A percentile compares a stretch with the other conserved stretches of the same genome.
These are phyloP conservation scores for Anisognathus igniventris DNA, from an alignment of 2,797 vertebrate genomes.

Conservation along the genomic window DNA sequence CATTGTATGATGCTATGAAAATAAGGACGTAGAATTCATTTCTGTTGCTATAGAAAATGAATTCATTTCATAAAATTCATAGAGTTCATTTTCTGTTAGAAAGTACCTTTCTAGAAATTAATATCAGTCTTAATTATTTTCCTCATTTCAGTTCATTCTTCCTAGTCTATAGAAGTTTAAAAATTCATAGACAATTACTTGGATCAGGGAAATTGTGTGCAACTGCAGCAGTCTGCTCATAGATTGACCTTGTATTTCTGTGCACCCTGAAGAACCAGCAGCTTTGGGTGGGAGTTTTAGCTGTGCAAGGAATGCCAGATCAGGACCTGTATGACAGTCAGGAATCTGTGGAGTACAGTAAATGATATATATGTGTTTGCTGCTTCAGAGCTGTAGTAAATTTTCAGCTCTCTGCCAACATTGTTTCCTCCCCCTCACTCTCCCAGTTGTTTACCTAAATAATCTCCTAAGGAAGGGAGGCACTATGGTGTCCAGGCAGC, in stretches of 20 bases:
- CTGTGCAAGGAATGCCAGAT: conserved; percentile 24
- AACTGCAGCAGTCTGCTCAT: background rate
- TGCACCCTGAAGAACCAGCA: background rate
- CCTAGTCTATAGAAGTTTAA: background rate
- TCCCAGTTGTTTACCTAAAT: conserved; percentile 50
- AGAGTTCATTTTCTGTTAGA: background rate
- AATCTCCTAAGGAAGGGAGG: background rate
- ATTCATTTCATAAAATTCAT: background rate
- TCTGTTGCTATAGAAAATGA: background rate
- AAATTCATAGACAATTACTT: background rate
- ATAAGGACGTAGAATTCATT: background rate
- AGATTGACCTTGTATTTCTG: background rate
- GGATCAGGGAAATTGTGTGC: background rate
- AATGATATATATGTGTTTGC: conserved; percentile 33
- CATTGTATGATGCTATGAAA: background rate
- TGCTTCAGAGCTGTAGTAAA: conserved; percentile 25
- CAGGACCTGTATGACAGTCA: conserved; percentile 34
- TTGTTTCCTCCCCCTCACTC: conserved; percentile 16
- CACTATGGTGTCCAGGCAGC: background rate
- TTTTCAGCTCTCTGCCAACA: conserved; percentile 7
- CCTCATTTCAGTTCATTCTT: background rate
- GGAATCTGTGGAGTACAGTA: conserved; percentile 46
- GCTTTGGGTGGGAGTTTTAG: conserved; percentile 15
- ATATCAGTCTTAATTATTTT: background rate
- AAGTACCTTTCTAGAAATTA: background rate